Conservation (phyloP, 2,888 invertebrate species). For the Altica lythri region DNA sequence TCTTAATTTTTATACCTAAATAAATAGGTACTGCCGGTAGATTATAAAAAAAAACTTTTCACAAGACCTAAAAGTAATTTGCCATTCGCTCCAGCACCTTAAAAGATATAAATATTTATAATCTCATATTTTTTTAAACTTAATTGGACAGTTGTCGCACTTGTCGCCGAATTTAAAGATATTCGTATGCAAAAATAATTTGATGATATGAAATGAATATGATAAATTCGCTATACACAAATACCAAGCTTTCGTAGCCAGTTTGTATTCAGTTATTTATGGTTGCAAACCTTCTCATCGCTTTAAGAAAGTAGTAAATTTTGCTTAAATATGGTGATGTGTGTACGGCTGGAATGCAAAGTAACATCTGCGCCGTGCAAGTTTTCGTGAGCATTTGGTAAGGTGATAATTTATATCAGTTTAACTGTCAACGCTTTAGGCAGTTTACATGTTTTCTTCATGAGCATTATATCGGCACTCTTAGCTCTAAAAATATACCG, state of each 20-base stretch:
- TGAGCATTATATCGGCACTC: constrained; percentile 36
- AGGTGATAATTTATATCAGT: constrained; percentile 37
- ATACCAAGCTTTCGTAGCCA: constrained; percentile 7
- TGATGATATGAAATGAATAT: constrained; percentile 8
- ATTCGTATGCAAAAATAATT: constrained; percentile 3
- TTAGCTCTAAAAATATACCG: constrained; percentile 30
- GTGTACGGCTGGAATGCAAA: constrained; percentile 26
- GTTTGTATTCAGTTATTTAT: constrained; percentile 22
- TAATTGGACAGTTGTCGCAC: too few relatives aligned
- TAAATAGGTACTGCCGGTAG: too few relatives aligned
- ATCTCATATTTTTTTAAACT: too few relatives aligned
- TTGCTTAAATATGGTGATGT: constrained; percentile 30
- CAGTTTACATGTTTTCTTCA: constrained; percentile 34
- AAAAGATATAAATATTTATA: too few relatives aligned
- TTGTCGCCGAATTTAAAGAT: too few relatives aligned
- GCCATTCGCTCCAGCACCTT: too few relatives aligned
- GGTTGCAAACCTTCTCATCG: constrained; percentile 22
- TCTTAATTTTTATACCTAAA: too few relatives aligned
- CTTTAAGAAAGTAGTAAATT: constrained; percentile 25
- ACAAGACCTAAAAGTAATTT: too few relatives aligned
- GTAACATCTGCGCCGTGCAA: constrained; percentile 34
- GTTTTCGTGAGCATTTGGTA: constrained; percentile 35
- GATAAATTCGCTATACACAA: constrained; percentile 10
- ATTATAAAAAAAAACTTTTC: too few relatives aligned
- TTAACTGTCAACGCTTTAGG: constrained; percentile 34